Percentiles rank a stretch among this genome's conserved stretches.
These are phyloP conservation scores for Oreortyx pictus DNA, from an alignment of 2,797 vertebrate species.

Conservation along the genomic window DNA sequence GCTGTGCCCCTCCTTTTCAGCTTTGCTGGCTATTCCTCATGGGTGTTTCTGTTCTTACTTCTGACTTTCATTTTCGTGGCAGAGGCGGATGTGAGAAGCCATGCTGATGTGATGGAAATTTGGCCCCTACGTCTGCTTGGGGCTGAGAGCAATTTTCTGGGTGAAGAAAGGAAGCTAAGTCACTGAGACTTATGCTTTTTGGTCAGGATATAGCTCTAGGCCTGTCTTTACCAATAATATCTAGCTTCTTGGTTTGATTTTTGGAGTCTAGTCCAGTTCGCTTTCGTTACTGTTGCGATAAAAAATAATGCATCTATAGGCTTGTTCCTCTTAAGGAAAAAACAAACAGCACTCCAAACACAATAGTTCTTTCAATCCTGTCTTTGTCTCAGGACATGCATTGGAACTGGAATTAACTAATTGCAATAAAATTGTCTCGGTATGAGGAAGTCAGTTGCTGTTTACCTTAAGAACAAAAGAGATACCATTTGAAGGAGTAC, in stretches of 20 bases:
- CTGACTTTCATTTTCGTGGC: neutral
- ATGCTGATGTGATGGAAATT: neutral
- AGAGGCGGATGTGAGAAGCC: slow-evolving; percentile 28
- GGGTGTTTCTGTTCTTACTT: neutral
- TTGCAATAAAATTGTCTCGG: neutral
- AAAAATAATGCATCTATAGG: neutral
- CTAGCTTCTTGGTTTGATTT: neutral
- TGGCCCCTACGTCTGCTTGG: rapidly evolving
- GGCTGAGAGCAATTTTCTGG: neutral
- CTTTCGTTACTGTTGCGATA: neutral
- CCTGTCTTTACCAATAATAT: neutral
- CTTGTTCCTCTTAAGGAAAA: neutral
- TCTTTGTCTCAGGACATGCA: neutral
- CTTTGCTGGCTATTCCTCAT: neutral
- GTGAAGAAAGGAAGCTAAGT: neutral
- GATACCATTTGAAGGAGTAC: neutral
- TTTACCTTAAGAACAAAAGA: neutral
- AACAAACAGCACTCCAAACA: neutral
- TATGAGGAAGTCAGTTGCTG: neutral
- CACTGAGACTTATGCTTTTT: neutral
- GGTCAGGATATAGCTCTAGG: neutral
- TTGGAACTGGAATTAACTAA: slow-evolving; percentile 1
- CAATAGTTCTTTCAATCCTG: neutral
- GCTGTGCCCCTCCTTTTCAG: neutral
- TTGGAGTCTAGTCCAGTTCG: slow-evolving; percentile 6